A percentile compares a stretch with the other conserved stretches of the same genome.
Evolutionary conservation across 1,140 invertebrate genomes (phyloP).

Genomic region (Orius insidiosus): DNA sequence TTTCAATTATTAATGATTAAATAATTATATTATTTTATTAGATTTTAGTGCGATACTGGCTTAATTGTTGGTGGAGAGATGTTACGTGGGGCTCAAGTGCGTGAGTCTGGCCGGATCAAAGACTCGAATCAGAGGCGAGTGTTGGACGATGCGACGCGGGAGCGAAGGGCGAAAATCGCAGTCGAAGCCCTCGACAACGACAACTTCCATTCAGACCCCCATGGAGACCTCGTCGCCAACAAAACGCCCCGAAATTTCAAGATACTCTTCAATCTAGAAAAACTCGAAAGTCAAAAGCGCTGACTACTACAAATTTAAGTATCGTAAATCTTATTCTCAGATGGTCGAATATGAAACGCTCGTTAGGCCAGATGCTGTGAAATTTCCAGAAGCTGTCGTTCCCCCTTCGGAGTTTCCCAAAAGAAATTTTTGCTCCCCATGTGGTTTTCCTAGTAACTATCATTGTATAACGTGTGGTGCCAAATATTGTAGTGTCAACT

Average conservation of each 20-base stretch:
- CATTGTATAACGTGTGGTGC: conserved; percentile 86
- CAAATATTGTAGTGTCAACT: conserved; percentile 71
- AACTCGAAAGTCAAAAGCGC: conserved; percentile 58
- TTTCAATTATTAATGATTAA: too few species aligned
- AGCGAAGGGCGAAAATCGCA: conserved; percentile 70
- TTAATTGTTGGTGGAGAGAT: too few species aligned
- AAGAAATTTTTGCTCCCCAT: conserved; percentile 86
- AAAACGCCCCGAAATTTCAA: conserved; percentile 94
- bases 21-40: too few species aligned
- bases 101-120: too few species aligned
- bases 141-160: conserved; percentile 73
- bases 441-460: conserved; percentile 83
- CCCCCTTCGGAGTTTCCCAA: conserved; percentile 60
- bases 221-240: conserved; percentile 86
- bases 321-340: conserved; percentile 75
- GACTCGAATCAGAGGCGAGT: conserved; percentile 30
- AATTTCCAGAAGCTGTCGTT: conserved; percentile 58
- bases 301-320: conserved; percentile 80
- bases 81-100: too few species aligned
- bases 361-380: conserved; percentile 48
- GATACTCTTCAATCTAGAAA: conserved; percentile 62
- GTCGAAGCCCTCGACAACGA: conserved; percentile 90
- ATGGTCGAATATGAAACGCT: conserved; percentile 76
- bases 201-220: conserved; percentile 95
- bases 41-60: too few species aligned